Evolutionary conservation across 1,140 invertebrate genomes (phyloP), one percentile per base, ranked within the genome.

Genomic region (Atta texana): DNA sequence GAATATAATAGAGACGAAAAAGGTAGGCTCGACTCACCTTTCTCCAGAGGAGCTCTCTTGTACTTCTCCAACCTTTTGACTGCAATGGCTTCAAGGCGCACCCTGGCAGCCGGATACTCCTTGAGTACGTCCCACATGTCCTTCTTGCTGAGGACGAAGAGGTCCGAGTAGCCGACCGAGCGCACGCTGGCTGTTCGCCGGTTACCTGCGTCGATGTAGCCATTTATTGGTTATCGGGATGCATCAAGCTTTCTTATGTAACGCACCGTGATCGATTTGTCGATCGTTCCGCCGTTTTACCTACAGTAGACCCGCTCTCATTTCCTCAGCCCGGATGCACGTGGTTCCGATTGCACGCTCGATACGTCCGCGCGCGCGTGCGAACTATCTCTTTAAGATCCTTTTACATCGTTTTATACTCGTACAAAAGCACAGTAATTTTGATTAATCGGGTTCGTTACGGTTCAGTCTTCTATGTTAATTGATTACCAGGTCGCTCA

Each of bases 81-180:
- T 63, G 99, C 99, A 91, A 99, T 99, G 24, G 98, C 98, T 96
- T 99, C 99, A n/a, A 99, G 96, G 87, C 99, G 97, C 12, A 99
- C 98, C 92, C 99, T 96, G 34, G 99, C 99, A 3, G 98, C 98
- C 4, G 99, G 99, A 96, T 99, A 99, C 95, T 99, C 99, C 96
- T 99, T 99, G 71, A 99, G 96, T 39, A 99, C 99, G 95, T 99
- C 99, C 99, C 99, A 99, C 97, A 99, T 98, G 96, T 99, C 99
- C 96, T 99, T 99, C 96, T 99, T 99, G 93, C 98, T 99, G 71
- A 99, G 97, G 91, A 99, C 99, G 96, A 99, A 99, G 84, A 99
- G 96, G 96, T 99, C 99, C 92, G 98, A 99, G 96, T 99, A 99
- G 87, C 99, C 99, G 66, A 99, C 99, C 53, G 99, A 99, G 88